Percentiles rank a stretch among this genome's conserved stretches.
These are phyloP conservation scores for Barbus barbus DNA, from an alignment of 2,113 vertebrate species.

Conservation along the genomic window DNA sequence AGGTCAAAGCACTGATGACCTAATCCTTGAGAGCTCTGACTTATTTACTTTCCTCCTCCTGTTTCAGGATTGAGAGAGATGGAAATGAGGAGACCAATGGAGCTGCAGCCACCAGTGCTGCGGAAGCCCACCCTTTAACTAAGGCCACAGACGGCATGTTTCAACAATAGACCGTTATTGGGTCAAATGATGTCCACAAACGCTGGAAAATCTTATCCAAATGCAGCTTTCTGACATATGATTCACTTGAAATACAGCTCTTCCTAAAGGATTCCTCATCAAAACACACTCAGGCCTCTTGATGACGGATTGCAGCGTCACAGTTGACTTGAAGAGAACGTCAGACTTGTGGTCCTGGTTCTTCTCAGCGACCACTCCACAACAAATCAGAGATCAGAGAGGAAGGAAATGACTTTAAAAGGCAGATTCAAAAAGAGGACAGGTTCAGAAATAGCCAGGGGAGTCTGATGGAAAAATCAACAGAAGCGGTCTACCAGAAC, in stretches of 20 bases:
- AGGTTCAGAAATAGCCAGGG: conserved; percentile 30
- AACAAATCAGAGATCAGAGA: conserved; percentile 45
- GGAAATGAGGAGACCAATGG: conserved; percentile 7
- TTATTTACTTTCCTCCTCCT: conserved; percentile 49
- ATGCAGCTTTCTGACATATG: not conserved
- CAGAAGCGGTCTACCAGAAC: conserved; percentile 43
- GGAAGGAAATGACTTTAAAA: conserved; percentile 33
- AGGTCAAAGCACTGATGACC: conserved; percentile 52
- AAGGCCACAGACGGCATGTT: conserved; percentile 5
- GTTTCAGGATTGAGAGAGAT: conserved; percentile 30
- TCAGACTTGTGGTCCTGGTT: conserved; percentile 47
- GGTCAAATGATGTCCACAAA: conserved; percentile 1
- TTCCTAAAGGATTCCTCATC: not conserved
- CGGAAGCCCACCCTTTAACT: not conserved
- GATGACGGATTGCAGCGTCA: conserved; percentile 53
- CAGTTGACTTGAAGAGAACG: conserved; percentile 43
- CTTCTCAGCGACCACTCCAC: conserved; percentile 54
- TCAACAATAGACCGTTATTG: not conserved
- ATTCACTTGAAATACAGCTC: not conserved
- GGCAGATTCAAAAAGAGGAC: conserved; percentile 39
- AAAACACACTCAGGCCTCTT: conserved; percentile 12
- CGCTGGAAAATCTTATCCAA: not conserved
- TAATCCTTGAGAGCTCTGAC: conserved; percentile 45
- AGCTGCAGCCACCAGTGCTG: not conserved
- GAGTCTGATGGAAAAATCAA: conserved; percentile 54